A percentile compares a stretch with the other conserved stretches of the same genome.
These are phyloP conservation scores for Bathynomus jamesi DNA, from an alignment of 1,140 invertebrate species.

Conservation along the genomic window DNA sequence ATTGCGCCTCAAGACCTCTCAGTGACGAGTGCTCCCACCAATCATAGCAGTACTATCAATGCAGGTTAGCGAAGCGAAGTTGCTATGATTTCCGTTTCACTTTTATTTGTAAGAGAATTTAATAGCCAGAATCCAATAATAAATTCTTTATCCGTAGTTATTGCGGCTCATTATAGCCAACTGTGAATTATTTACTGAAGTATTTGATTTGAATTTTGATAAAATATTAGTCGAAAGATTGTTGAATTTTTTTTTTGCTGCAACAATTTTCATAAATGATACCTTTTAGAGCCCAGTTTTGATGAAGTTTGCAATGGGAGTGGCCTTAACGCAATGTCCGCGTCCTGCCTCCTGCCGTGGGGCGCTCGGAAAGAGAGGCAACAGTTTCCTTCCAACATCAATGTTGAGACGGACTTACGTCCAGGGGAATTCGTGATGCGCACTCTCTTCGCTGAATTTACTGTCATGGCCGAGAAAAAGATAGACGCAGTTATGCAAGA, in stretches of 20 bases:
- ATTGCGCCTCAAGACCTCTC: not conserved
- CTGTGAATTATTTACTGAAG: no score
- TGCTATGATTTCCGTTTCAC: no score
- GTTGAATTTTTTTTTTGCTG: no score
- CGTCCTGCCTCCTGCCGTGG: slow-evolving; percentile 56
- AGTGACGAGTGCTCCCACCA: not conserved
- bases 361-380: slow-evolving; percentile 64
- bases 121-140: no score
- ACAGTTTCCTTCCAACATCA: slow-evolving; percentile 37
- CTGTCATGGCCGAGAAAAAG: slow-evolving; percentile 83
- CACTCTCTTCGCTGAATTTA: slow-evolving; percentile 88
- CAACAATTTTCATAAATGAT: no score
- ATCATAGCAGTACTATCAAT: not conserved
- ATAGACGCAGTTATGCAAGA: slow-evolving; percentile 91
- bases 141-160: no score
- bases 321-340: not conserved
- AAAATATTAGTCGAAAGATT: no score
- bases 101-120: no score
- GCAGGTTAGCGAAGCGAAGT: no score
- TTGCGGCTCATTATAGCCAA: no score
- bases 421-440: slow-evolving; percentile 93
- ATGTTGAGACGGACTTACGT: slow-evolving; percentile 42
- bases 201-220: no score
- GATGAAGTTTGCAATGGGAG: not conserved
- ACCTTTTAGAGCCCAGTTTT: no score